Percentiles rank a stretch among this genome's conserved stretches.
These are phyloP conservation scores for Varanus komodoensis DNA, from an alignment of 2,113 vertebrate genomes.

Conservation along the genomic window DNA sequence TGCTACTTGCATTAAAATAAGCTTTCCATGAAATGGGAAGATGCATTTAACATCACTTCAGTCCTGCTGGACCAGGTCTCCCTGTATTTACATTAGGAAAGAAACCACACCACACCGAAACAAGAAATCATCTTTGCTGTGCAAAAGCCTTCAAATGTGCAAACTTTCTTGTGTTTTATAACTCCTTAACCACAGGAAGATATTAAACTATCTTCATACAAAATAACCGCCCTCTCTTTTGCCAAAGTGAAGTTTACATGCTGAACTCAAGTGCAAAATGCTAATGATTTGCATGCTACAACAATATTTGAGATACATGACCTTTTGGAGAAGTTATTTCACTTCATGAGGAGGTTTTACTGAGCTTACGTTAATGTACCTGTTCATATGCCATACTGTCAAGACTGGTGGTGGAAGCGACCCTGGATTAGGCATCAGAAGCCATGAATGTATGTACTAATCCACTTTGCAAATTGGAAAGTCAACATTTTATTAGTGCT, in stretches of 20 bases:
- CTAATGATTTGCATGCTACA: background rate
- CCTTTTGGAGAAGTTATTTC: conserved; percentile 32
- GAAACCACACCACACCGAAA: background rate
- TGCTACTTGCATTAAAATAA: background rate
- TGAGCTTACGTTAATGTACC: conserved; percentile 5
- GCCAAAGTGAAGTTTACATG: conserved; percentile 16
- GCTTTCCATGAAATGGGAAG: background rate
- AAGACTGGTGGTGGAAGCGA: background rate
- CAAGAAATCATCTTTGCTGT: background rate
- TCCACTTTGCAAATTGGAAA: conserved; percentile 44
- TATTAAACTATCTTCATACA: conserved; percentile 24
- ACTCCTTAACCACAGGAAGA: background rate
- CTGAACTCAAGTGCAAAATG: conserved; percentile 12
- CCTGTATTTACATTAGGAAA: too few relatives aligned
- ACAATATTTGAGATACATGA: conserved; percentile 31
- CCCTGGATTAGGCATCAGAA: conserved; percentile 33
- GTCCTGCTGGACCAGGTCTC: background rate
- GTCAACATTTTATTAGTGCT: conserved; percentile 35
- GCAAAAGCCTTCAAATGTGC: background rate
- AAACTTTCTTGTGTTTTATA: background rate
- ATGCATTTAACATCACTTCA: background rate
- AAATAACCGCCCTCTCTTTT: background rate
- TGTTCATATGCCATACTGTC: background rate
- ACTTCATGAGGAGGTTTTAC: conserved; percentile 27
- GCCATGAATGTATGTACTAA: conserved; percentile 2